Evolutionary conservation across 2,797 vertebrate species (phyloP), one percentile per base, ranked within the genome.

Genomic region (Pyrocephalus nanus): DNA sequence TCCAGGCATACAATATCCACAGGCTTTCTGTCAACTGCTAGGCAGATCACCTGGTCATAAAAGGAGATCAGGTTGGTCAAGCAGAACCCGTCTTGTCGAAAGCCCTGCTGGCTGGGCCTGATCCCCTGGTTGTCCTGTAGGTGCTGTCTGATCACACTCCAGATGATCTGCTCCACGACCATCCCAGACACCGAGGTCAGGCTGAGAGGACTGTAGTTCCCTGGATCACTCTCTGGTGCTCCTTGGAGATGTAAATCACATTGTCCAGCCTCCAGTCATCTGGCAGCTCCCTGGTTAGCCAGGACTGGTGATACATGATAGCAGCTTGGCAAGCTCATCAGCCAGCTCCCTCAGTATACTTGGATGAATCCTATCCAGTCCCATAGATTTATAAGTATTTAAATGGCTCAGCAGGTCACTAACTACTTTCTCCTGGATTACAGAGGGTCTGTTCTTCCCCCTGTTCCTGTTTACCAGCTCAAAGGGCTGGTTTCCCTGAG

Each of bases 161-260:
- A 70, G 16, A 10, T 47, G 17, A 5, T 48, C 21, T 34, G 23
- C 12, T 51, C 43, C 38, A 30, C 19, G 48, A 38, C 2, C 14
- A 21, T 45, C 43, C 43, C 25, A 17, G 32, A 55, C 65, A 38
- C 6, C 12, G 20, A 55, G 9, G 32, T 55, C 32, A 55, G 48
- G 6, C 43, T 57, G 29, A 70, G 27, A 51, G 42, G 64, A 17
- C 0, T 0, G 19, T 38, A 42, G n/a, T 10, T 57, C n/a, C 29
- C 48, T n/a, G 60, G n/a, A 51, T 58, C n/a, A 34, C 65, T 45
- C 57, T 58, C 38, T 26, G 43, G 32, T 8, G 20, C 14, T 64
- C 64, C 34, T 48, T 69, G 62, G 42, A 47, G 21, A 36, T 16
- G 15, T 42, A 20, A 30, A 36, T 42, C 30, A 43, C 23, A 9